These are phyloP conservation scores for Chaetodon trifascialis DNA, from an alignment of 2,113 vertebrate species.

Conservation along the genomic window DNA sequence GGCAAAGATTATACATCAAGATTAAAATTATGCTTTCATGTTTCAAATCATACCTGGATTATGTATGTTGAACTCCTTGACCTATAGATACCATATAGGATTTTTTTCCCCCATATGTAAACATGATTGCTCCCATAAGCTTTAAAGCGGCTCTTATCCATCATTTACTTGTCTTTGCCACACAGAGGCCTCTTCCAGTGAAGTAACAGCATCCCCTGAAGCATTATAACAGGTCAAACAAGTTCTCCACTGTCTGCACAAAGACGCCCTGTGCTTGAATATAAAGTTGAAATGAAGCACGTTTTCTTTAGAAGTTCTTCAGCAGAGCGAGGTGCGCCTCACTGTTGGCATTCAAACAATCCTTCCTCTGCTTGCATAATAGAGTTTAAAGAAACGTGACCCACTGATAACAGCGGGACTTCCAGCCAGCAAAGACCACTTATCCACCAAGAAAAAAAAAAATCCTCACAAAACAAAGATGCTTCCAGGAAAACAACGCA, in stretches of 20 bases:
- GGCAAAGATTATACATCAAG: slow-evolving; percentile 29
- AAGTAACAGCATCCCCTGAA: neutral
- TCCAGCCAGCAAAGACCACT: neutral
- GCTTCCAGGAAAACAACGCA: slow-evolving; percentile 59
- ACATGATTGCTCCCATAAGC: slow-evolving; percentile 41
- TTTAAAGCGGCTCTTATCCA: neutral
- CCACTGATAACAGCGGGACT: neutral
- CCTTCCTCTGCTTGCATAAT: neutral
- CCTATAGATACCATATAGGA: slow-evolving; percentile 15
- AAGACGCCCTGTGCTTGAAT: neutral
- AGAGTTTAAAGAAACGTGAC: neutral
- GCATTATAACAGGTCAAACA: neutral
- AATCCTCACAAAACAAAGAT: slow-evolving; percentile 40
- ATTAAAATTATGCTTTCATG: slow-evolving; percentile 36
- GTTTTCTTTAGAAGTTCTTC: neutral
- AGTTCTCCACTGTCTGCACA: neutral
- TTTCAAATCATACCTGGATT: slow-evolving; percentile 67
- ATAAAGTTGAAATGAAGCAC: neutral
- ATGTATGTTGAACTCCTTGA: slow-evolving; percentile 42
- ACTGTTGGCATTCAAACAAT: neutral
- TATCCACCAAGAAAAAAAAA: slow-evolving; percentile 1
- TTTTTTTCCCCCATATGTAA: slow-evolving; percentile 11
- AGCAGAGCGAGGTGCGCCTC: neutral
- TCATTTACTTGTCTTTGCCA: neutral
- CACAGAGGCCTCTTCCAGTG: slow-evolving; percentile 15